Base-by-base conservation (phyloP, 2,113 vertebrate genomes). In the Mola mola region DNA sequence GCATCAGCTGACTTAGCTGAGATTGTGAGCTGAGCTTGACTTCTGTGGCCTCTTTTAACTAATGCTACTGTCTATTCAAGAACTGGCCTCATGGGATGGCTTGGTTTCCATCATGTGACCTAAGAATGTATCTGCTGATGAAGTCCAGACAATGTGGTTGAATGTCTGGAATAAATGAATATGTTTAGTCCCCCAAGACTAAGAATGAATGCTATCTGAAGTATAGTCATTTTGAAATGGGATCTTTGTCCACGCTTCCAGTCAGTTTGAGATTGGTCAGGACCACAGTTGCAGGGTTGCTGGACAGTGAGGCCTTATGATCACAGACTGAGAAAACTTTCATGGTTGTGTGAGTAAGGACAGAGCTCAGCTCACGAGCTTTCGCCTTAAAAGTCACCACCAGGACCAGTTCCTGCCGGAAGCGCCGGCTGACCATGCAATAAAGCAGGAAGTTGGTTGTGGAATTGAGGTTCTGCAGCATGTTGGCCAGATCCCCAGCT, bases 401-500 rank as follows among this genome's bases (percentile, higher is more conserved):
- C 10, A 47, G 62, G 6, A 79, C 15, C 50, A 92, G 72, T 68
- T 93, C 92, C 15, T 26, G 76, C 0, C 91, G 80, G 68, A 93
- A 93, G 20, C 84, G 53, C 1, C 64, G 79, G 72, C 92, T 93
- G 34, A 88, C 91, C 73, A 91, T 31, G 42, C 92, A 93, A 84
- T 93, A 93, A 11, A 93, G 86, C 53, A 93, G 68, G 75, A 92
- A 92, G 81, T 93, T 93, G 63, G 92, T 92, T 83, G 84, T 81
- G 62, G 91, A 92, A 72, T 92, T 93, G 16, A 93, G 85, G 85
- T 91, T 92, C 69, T 93, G 92, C 62, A 93, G 79, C 92, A 93
- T 93, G 77, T 92, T 93, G 56, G 89, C 89, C 24, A 92, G 0
- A 59, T 93, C 92, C 12, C 89, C 72, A 0, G 86, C 75, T 37